These are phyloP conservation scores for Oeneis ivallda DNA, from an alignment of 2,888 invertebrate species.

Conservation along the genomic window DNA sequence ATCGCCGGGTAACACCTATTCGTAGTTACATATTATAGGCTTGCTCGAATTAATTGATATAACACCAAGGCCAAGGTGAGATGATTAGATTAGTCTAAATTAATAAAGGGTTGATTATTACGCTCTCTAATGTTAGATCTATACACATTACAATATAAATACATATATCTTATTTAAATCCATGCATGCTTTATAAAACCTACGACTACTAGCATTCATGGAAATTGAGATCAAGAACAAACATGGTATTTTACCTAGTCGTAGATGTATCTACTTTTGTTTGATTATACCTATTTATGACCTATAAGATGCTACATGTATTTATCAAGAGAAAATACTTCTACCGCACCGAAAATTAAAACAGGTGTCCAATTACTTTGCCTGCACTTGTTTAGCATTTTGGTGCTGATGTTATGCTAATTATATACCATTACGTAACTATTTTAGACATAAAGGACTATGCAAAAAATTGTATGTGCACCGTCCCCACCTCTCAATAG, in stretches of 20 bases:
- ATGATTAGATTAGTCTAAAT: background rate
- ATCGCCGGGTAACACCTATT: too few relatives aligned
- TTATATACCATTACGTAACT: background rate
- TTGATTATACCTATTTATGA: conserved; percentile 33
- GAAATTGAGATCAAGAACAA: conserved; percentile 36
- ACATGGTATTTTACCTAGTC: conserved; percentile 37
- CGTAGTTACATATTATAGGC: background rate
- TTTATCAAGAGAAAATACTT: conserved; percentile 10
- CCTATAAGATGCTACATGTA: conserved; percentile 23
- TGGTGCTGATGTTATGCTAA: background rate
- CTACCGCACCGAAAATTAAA: conserved; percentile 21
- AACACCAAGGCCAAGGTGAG: background rate
- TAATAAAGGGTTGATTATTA: background rate
- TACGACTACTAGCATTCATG: conserved; percentile 38
- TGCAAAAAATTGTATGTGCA: too few relatives aligned
- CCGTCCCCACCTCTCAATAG: too few relatives aligned
- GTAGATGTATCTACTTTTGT: conserved; percentile 34
- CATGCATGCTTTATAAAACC: conserved; percentile 24
- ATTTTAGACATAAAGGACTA: background rate
- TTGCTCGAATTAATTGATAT: background rate
- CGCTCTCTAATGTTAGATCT: conserved; percentile 26
- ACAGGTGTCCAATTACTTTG: background rate
- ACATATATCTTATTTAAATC: conserved; percentile 16
- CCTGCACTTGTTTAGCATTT: background rate
- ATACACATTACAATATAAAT: too few relatives aligned